A percentile compares a stretch with the other conserved stretches of the same genome.
These are phyloP conservation scores for Nothoprocta pentlandii DNA, from an alignment of 2,113 vertebrate genomes.

Conservation along the genomic window DNA sequence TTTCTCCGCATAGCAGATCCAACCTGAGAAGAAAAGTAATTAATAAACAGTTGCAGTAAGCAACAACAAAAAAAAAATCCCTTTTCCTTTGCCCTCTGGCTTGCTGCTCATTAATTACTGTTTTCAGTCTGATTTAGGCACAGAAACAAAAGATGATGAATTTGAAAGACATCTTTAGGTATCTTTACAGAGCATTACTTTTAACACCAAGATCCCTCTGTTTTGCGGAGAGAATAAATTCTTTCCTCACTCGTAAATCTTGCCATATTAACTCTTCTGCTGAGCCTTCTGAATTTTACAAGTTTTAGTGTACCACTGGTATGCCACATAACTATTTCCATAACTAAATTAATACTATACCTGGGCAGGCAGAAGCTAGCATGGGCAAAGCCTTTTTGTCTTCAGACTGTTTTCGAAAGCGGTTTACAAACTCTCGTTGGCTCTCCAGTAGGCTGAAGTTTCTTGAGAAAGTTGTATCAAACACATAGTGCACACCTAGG, in stretches of 20 bases:
- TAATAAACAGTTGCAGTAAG: not conserved
- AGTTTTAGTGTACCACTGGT: not conserved
- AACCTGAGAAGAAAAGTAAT: conserved; percentile 78
- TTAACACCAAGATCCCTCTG: not conserved
- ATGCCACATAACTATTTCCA: not conserved
- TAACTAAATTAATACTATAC: conserved; percentile 60
- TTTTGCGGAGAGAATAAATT: not conserved
- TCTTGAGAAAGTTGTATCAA: conserved; percentile 93
- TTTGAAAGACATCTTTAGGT: not conserved
- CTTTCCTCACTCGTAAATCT: not conserved
- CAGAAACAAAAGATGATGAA: rapidly evolving
- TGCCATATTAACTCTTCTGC: not conserved
- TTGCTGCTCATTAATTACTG: not conserved
- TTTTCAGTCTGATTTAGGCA: not conserved
- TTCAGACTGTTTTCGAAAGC: conserved; percentile 82
- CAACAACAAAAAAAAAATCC: not conserved
- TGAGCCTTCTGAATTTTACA: not conserved
- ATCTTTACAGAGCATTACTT: not conserved
- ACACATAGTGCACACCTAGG: conserved; percentile 90
- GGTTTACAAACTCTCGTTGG: conserved; percentile 89
- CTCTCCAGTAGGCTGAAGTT: conserved; percentile 95
- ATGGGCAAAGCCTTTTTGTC: conserved; percentile 86
- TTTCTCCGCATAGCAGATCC: conserved; percentile 99
- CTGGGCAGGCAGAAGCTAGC: conserved; percentile 94
- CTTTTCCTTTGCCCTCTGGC: not conserved